Evolutionary conservation across 2,113 vertebrate genomes (phyloP), one percentile per base, ranked within the genome.

Genomic region (Proterorhinus semilunaris): DNA sequence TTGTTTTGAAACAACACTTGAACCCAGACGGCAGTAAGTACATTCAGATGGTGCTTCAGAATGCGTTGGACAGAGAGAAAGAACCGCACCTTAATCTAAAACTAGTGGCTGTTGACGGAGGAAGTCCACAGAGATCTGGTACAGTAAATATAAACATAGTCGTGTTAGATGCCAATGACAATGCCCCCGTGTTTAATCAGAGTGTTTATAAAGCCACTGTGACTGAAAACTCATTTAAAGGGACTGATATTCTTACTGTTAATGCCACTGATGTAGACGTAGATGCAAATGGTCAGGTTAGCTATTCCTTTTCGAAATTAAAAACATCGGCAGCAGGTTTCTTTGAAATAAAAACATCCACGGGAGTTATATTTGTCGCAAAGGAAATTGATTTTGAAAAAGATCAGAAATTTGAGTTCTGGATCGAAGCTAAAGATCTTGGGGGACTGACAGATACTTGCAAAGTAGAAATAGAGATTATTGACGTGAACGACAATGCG

Each of bases 191-290:
- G 6, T 82, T 77, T 71, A 73, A 73, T n/a, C 71, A 82, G 10
- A 50, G 71, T 16, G 49, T 74, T 5, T 93, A 93, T 45, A 87
- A 80, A 72, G 80, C 86, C 2, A 86, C 71, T 3, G 75, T 93
- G 0, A 69, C 74, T 2, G 92, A 94, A 84, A 91, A 88, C 2
- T 72, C 87, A 0, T 65, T 74, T 0, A 78, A 76, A 52, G 90
- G 88, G 7, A 87, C 87, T 1, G 65, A 17, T 12, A 55, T 94
- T 47, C 77, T 82, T 6, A 85, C 75, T 0, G 48, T 94, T 43
- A 90, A 83, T 11, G 90, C 89, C 3, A 48, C 72, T 0, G 92
- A 94, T 51, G 43, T 74, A 5, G 93, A 94, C 8, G 89, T 89
- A 10, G 92, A 87, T 1, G 5, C 65, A n/a, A 82, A 93, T 6